Evolutionary conservation across 1,140 invertebrate species (phyloP).

Genomic region (Amphibalanus amphitrite): DNA sequence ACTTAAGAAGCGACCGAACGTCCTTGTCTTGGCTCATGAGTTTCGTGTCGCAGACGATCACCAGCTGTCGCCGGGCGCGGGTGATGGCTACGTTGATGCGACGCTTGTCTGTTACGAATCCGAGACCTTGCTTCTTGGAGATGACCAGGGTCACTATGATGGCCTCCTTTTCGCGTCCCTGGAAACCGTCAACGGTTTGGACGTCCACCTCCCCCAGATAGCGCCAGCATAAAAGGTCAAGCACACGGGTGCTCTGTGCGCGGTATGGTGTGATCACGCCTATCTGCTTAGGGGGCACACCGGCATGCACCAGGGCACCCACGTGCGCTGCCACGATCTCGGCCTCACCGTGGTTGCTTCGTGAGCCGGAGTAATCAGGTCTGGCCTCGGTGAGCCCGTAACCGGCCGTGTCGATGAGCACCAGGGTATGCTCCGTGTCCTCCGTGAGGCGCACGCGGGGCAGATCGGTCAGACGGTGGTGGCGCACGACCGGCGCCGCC

Average conservation of each 20-base stretch:
- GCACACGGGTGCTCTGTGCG: conserved; percentile 27
- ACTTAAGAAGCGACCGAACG: conserved; percentile 32
- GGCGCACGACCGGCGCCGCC: conserved; percentile 23
- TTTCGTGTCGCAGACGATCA: conserved; percentile 36
- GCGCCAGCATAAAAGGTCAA: conserved; percentile 24
- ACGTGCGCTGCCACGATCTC: conserved; percentile 34
- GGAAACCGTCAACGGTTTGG: conserved; percentile 43
- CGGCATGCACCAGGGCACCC: conserved; percentile 28
- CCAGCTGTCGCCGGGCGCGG: conserved; percentile 36
- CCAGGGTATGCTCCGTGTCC: conserved; percentile 19
- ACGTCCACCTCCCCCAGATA: conserved; percentile 31
- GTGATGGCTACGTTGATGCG: conserved; percentile 45
- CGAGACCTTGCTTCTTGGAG: conserved; percentile 31
- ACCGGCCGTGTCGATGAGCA: conserved; percentile 37
- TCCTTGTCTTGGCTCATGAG: conserved; percentile 34
- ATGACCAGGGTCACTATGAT: conserved; percentile 36
- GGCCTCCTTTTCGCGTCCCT: conserved; percentile 43
- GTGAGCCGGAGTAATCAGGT: conserved; percentile 35
- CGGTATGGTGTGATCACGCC: conserved; percentile 42
- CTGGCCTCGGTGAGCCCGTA: conserved; percentile 33
- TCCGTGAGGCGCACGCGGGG: too few species aligned
- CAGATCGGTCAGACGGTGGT: too few species aligned
- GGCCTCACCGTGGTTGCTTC: conserved; percentile 40
- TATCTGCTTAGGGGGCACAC: conserved; percentile 32
- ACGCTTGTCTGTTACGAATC: conserved; percentile 38